Conservation (phyloP, 2,113 vertebrate genomes). For the Gorsachius goisagi region DNA sequence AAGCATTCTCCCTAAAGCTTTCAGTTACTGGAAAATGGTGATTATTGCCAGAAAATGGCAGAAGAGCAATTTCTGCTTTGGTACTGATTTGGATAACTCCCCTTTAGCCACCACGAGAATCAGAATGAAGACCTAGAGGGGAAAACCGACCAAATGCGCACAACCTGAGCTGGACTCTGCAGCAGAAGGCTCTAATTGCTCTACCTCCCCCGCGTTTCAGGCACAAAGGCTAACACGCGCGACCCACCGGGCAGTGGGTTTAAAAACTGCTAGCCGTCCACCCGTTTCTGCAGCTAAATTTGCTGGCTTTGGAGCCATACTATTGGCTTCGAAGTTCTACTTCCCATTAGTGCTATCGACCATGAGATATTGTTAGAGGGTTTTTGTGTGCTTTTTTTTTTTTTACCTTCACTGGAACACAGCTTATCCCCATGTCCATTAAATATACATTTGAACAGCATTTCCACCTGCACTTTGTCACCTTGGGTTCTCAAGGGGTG, state of each 20-base stretch:
- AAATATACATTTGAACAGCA: constrained; percentile 71
- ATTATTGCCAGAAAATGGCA: background rate
- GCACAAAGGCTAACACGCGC: background rate
- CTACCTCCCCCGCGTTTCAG: background rate
- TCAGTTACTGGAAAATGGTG: background rate
- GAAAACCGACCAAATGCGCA: background rate
- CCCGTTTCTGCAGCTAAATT: constrained; percentile 1
- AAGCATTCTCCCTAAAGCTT: background rate
- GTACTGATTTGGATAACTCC: background rate
- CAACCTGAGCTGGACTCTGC: background rate
- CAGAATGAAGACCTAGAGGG: background rate
- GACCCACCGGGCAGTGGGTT: background rate
- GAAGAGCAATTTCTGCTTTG: background rate
- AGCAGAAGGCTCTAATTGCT: background rate
- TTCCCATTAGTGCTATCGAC: background rate
- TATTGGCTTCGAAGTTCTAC: background rate
- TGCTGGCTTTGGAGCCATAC: background rate
- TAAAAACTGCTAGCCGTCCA: background rate
- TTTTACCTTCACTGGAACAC: constrained; percentile 14
- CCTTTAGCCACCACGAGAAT: background rate
- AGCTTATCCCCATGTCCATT: constrained; percentile 56
- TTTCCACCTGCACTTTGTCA: constrained; percentile 66
- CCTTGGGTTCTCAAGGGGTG: constrained; percentile 48
- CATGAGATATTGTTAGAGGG: background rate
- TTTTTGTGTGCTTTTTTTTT: background rate